phyloP scores from a whole-genome alignment of 1,140 invertebrate genomes.

The Drosophila mauritiana region DNA sequence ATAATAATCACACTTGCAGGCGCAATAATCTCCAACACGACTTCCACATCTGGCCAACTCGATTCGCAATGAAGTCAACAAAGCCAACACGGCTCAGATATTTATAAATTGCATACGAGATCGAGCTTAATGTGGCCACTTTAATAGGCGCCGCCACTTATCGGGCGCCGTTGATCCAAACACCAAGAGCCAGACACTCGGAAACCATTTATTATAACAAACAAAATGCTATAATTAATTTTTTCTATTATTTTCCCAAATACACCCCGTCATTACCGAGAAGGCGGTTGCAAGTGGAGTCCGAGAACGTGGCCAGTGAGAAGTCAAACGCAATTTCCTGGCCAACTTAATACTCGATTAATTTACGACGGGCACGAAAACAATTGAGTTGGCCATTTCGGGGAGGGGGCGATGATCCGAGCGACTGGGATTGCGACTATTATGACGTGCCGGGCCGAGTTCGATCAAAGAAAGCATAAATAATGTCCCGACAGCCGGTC shows the following conservation, averaged over 20 bases:
- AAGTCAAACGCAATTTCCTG: conserved; percentile 72
- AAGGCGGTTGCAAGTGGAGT: conserved; percentile 10
- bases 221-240: conserved; percentile 77
- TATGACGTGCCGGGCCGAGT: conserved; percentile 73
- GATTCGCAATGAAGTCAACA: conserved; percentile 30
- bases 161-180: conserved; percentile 66
- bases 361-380: conserved; percentile 74
- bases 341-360: conserved; percentile 69
- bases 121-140: conserved; percentile 67
- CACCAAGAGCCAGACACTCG: conserved; percentile 47
- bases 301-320: conserved; percentile 40
- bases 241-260: conserved; percentile 69
- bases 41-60: conserved; percentile 38
- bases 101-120: conserved; percentile 68
- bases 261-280: conserved; percentile 29
- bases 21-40: conserved; percentile 42
- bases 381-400: conserved; percentile 50
- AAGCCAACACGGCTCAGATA: conserved; percentile 34
- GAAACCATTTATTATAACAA: conserved; percentile 70
- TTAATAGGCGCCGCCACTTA: conserved; percentile 63
- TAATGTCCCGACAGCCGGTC: conserved; percentile 52
- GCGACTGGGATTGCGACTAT: conserved; percentile 51
- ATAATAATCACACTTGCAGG: neutral
- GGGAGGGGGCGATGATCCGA: neutral
- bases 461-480: conserved; percentile 83